Base-by-base conservation (phyloP, 2,888 invertebrate genomes). In the Parthenolecanium corni region DNA sequence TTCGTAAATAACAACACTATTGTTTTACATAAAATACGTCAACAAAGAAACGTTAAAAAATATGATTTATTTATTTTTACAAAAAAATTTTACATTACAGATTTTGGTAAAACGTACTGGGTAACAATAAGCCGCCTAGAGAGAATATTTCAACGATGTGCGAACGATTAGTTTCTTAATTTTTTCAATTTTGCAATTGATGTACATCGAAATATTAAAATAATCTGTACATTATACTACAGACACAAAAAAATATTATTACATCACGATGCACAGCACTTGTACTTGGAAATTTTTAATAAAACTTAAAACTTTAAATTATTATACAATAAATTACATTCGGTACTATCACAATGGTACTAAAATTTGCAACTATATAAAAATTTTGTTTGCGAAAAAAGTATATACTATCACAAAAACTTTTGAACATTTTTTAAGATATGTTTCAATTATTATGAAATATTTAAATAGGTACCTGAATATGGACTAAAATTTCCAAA, bases 241-340 rank as follows among this genome's bases (percentile, higher is more conserved):
- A 49, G 14, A 5, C 9, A 49, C 20, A 49, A 5, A 49, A 21
- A 49, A 23, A 49, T 12, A 21, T 49, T 4, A 18, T 42, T 42
- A 56, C 44, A 42, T 56, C 56, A 58, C 49, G 49, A 58, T 58
- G 49, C 58, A 58, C 58, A 58, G 58, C 58, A 18, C 58, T 47
- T 47, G 21, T 47, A 49, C 38, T 38, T 42, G 4, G 5, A 42
- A 42, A 14, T 42, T 42, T 42, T 5, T 18, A 9, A 16, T 42
- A 49, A 49, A 23, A 49, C 20, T 6, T 9, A 20, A 20, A 49
- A 21, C 5, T 23, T 23, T 11, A 23, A 12, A 49, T 49, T 21
- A 23, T 49, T 20, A 49, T n/a, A n/a, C n/a, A n/a, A n/a, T n/a
- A 40, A 12, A 14, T 14, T 40, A 14, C 40, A 40, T 21, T 49